A percentile compares a stretch with the other conserved stretches of the same genome.
phyloP scores from a whole-genome alignment of 2,888 invertebrate genomes.

The Pomacea canaliculata region DNA sequence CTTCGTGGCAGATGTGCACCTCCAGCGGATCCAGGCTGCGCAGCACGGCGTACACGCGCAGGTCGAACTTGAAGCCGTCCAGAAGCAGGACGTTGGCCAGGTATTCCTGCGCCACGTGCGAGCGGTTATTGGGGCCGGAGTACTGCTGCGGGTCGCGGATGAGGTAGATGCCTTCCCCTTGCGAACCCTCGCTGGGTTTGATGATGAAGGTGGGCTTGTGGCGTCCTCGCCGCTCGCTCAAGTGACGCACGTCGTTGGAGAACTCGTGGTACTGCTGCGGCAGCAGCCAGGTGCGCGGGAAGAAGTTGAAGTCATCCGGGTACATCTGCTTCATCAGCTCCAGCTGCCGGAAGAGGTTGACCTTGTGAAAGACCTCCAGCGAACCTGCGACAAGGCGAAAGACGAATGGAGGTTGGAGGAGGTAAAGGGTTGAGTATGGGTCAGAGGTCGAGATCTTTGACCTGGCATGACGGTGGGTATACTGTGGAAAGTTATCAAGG shows the following conservation, averaged over 20 bases:
- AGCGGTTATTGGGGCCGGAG: slow-evolving; percentile 38
- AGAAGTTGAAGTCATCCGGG: slow-evolving; percentile 71
- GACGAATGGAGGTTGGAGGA: not conserved
- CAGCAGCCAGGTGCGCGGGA: slow-evolving; percentile 72
- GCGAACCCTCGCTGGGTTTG: slow-evolving; percentile 72
- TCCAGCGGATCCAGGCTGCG: slow-evolving; percentile 70
- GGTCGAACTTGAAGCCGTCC: slow-evolving; percentile 72
- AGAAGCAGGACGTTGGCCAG: slow-evolving; percentile 68
- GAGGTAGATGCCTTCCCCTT: slow-evolving; percentile 73
- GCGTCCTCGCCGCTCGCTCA: slow-evolving; percentile 38
- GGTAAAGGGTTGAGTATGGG: not conserved
- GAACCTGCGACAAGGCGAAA: slow-evolving; percentile 64
- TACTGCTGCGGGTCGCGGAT: slow-evolving; percentile 69
- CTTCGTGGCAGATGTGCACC: slow-evolving; percentile 68
- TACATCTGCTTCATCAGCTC: slow-evolving; percentile 70
- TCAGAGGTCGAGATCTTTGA: no score
- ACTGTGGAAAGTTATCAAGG: no score
- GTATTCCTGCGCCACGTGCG: slow-evolving; percentile 70
- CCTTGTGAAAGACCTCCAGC: slow-evolving; percentile 70
- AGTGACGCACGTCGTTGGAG: slow-evolving; percentile 46
- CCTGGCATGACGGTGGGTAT: no score
- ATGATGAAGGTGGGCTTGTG: slow-evolving; percentile 70
- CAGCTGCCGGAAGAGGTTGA: slow-evolving; percentile 70
- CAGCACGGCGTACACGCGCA: slow-evolving; percentile 71
- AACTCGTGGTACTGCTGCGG: slow-evolving; percentile 70